Evolutionary conservation across 2,888 invertebrate species (phyloP).

Genomic region (Macrosiphum euphorbiae): DNA sequence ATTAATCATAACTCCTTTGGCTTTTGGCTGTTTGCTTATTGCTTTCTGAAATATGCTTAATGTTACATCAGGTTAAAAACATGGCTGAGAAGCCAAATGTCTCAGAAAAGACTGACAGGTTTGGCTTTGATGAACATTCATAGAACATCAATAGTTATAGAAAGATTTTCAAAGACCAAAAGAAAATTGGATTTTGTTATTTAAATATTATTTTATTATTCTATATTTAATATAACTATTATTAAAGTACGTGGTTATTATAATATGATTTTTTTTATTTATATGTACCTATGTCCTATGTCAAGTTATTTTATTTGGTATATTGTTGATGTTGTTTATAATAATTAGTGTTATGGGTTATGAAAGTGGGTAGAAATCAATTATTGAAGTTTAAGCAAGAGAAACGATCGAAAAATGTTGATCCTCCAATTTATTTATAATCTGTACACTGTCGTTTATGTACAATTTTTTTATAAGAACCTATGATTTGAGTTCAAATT

Average conservation of each 20-base stretch:
- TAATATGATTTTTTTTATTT: no score
- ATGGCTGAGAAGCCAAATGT: slow-evolving; percentile 30
- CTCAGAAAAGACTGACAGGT: neutral
- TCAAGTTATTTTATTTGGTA: neutral
- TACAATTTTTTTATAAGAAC: neutral
- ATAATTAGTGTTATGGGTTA: neutral
- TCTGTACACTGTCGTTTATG: neutral
- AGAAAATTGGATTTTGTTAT: slow-evolving; percentile 6
- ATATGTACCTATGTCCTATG: no score
- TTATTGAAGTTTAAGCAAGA: neutral
- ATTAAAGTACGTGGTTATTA: no score
- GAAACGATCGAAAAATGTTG: neutral
- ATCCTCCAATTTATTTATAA: neutral
- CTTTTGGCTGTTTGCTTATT: no score
- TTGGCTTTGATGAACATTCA: neutral
- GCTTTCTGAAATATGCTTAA: neutral
- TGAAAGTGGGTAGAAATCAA: neutral
- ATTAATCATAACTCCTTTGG: no score
- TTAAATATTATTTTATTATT: neutral
- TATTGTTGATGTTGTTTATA: neutral
- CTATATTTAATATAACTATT: no score
- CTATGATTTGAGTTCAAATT: slow-evolving; percentile 13
- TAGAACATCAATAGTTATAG: neutral
- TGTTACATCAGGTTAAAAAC: neutral
- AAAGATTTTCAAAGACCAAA: neutral